Conservation (phyloP, 2,797 vertebrate species). For the Ptychadena robeensis region DNA sequence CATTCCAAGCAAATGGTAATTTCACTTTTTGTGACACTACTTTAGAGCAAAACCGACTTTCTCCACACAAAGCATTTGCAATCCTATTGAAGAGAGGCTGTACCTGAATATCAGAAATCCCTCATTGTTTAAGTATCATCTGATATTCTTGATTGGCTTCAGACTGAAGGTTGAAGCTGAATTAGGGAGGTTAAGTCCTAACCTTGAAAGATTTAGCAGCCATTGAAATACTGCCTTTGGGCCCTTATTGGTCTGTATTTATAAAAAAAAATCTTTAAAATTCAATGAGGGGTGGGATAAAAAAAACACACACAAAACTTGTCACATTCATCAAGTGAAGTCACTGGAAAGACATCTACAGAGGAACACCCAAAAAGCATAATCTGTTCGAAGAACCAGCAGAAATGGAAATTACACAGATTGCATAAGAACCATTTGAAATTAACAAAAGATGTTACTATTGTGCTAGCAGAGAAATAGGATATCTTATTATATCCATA, state of each 20-base stretch:
- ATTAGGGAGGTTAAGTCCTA: constrained; percentile 99
- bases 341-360: constrained; percentile 98
- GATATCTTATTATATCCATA: not conserved
- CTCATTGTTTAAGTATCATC: constrained; percentile 99
- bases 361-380: constrained; percentile 99
- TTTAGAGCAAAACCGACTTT: constrained; percentile 97
- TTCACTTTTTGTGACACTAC: constrained; percentile 99
- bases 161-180: constrained; percentile 98
- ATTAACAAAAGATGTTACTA: constrained; percentile 67
- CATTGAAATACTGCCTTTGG: constrained; percentile 94
- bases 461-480: not conserved
- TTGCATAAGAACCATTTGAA: constrained; percentile 86
- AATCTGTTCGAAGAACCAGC: constrained; percentile 93
- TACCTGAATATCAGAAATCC: constrained; percentile 99
- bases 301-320: constrained; percentile 96
- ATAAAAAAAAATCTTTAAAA: constrained; percentile 91
- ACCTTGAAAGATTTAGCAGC: constrained; percentile 99
- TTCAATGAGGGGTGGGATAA: constrained; percentile 88
- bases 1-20: constrained; percentile 99
- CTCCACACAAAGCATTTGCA: constrained; percentile 97
- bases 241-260: constrained; percentile 92
- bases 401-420: constrained; percentile 94
- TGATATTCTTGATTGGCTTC: constrained; percentile 99
- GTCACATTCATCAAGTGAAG: constrained; percentile 99
- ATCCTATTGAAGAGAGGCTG: constrained; percentile 95